Base-by-base conservation (phyloP, 2,888 invertebrate genomes). In the Cheilosia variabilis region DNA sequence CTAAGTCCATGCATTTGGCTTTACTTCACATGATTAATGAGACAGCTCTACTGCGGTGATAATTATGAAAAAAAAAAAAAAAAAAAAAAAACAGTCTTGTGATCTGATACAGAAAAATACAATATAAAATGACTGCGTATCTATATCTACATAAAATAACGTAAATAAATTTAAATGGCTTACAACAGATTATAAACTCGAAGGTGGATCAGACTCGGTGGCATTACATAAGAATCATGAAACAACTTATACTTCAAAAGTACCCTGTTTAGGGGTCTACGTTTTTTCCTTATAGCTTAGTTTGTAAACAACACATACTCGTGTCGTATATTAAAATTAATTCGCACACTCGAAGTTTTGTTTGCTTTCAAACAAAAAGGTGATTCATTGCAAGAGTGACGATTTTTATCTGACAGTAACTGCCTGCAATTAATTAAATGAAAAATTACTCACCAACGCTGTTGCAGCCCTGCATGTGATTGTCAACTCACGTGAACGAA, bases 371-470 rank as follows among this genome's bases (percentile, higher is more conserved):
- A 17, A 13, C 15, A 17, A 55, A 6, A 43, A 3, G 41, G n/a
- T 37, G 47, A 66, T 13, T 68, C 62, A 62, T 53, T 60, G 19
- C 24, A 41, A 19, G 4, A 15, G 57, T 41, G 37, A 45, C 43
- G 72, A 65, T 53, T 65, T 66, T 66, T 53, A 27, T 45, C 31
- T 63, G 62, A 50, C 69, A 53, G 50, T 78, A 47, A 78, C 31
- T 60, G 37, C 15, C 5, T 66, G 53, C 27, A 60, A 41, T 72
- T 27, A 66, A 52, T 37, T 47, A 52, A 66, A 60, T 79, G 17
- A n/a, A 22, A 52, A 66, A 41, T 72, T 45, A 72, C 50, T 52
- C 15, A n/a, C 27, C 27, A 15, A 34, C 24, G 6, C 22, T 24
- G n/a, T 15, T 47, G 47, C 43, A 57, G 41, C 24, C 4, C 13